Evolutionary conservation across 2,113 vertebrate species (phyloP).

Genomic region (Gymnobelideus leadbeateri): DNA sequence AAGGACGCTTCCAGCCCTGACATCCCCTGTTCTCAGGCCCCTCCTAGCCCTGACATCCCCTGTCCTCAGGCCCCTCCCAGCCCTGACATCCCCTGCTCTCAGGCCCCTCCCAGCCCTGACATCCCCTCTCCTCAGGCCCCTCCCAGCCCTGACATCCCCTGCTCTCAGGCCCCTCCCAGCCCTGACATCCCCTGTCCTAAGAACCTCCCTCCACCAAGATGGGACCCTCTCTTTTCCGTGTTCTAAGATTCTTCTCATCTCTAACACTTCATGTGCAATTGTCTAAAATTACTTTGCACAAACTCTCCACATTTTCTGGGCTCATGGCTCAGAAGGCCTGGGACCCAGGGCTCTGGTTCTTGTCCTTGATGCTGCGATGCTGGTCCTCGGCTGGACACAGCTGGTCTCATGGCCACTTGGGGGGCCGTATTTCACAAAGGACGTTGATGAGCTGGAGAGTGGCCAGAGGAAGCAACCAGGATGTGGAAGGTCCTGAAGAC

Average conservation of each 20-base stretch:
- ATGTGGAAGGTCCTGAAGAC: background rate
- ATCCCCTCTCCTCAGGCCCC: no score
- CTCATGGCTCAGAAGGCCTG: no score
- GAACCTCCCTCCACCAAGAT: background rate
- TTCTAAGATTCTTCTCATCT: background rate
- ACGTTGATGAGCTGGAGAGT: background rate
- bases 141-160: no score
- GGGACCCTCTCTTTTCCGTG: background rate
- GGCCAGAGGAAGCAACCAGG: background rate
- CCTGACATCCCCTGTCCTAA: background rate
- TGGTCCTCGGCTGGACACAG: background rate
- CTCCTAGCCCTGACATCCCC: no score
- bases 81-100: no score
- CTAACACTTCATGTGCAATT: background rate
- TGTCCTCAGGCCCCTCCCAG: no score
- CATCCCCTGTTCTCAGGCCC: no score
- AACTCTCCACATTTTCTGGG: background rate
- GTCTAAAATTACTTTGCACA: background rate
- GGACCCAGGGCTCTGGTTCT: background rate
- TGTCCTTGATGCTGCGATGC: fast-evolving
- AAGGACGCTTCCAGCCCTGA: no score
- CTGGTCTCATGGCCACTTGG: background rate
- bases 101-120: no score
- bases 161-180: no score
- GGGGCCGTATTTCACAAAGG: background rate